These are phyloP conservation scores for Eumerus sabulonum DNA, from an alignment of 2,888 invertebrate species.

Conservation along the genomic window DNA sequence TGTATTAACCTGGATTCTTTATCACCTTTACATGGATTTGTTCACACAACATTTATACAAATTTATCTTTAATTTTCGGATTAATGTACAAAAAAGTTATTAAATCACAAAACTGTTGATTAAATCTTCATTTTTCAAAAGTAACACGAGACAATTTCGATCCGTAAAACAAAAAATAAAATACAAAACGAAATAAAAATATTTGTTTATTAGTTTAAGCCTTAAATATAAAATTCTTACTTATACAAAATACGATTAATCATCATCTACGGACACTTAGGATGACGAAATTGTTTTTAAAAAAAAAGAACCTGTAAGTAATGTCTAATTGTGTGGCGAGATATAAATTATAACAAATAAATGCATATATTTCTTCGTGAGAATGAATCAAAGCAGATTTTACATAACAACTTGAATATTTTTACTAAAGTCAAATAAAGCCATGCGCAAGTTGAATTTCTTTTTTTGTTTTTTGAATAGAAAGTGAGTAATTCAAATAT, in stretches of 20 bases:
- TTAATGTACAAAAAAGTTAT: slow-evolving; percentile 63
- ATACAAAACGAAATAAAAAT: slow-evolving; percentile 39
- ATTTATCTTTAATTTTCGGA: slow-evolving; percentile 67
- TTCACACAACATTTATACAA: slow-evolving; percentile 43
- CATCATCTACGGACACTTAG: slow-evolving; percentile 12
- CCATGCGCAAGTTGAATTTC: too few relatives aligned
- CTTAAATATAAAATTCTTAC: slow-evolving; percentile 62
- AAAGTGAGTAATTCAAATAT: too few relatives aligned
- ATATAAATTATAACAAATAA: slow-evolving; percentile 8
- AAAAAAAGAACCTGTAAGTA: slow-evolving; percentile 21
- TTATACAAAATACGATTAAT: slow-evolving; percentile 44
- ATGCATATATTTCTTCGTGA: slow-evolving; percentile 36
- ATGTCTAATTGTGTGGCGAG: slow-evolving; percentile 35
- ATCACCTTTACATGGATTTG: too few relatives aligned
- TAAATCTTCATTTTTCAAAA: slow-evolving; percentile 64
- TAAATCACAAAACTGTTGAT: slow-evolving; percentile 60
- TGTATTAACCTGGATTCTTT: too few relatives aligned
- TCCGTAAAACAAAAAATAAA: slow-evolving; percentile 18
- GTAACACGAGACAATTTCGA: slow-evolving; percentile 29
- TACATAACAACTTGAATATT: too few relatives aligned
- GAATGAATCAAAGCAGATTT: slow-evolving; percentile 8
- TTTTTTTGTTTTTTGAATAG: too few relatives aligned
- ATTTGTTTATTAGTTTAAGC: slow-evolving; percentile 68
- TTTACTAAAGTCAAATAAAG: too few relatives aligned
- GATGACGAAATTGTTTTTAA: slow-evolving; percentile 32